Percentiles rank a stretch among this genome's conserved stretches.
Evolutionary conservation across 1,140 invertebrate genomes (phyloP).

Genomic region (Hirudo medicinalis): DNA sequence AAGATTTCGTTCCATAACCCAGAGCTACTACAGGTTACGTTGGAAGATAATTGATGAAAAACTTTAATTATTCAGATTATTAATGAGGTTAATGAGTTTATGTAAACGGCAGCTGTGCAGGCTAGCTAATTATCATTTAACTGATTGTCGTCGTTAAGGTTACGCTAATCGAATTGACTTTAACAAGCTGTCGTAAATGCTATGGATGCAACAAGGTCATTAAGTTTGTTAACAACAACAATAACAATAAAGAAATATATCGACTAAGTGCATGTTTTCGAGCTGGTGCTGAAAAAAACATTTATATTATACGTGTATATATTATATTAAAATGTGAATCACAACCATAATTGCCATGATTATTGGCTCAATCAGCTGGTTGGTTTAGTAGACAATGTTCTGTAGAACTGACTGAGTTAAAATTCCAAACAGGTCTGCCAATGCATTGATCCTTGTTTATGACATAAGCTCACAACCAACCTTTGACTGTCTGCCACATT

Average conservation of each 20-base stretch:
- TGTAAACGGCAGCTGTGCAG: background rate
- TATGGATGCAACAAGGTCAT: background rate
- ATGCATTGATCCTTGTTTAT: constrained; percentile 90
- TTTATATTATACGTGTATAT: too few relatives aligned
- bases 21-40: constrained; percentile 68
- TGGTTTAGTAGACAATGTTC: background rate
- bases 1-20: constrained; percentile 87
- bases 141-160: background rate
- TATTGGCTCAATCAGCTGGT: too few relatives aligned
- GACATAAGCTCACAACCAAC: constrained; percentile 93
- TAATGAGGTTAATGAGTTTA: background rate
- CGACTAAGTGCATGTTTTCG: background rate
- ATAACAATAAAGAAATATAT: background rate
- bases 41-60: background rate
- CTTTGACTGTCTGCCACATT: constrained; percentile 87
- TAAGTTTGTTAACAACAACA: background rate
- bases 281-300: background rate
- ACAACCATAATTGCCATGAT: background rate
- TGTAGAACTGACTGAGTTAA: background rate
- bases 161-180: background rate
- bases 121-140: background rate
- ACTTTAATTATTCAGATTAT: background rate
- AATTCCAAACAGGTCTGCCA: constrained; percentile 57
- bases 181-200: background rate
- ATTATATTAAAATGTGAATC: too few relatives aligned